A percentile compares a stretch with the other conserved stretches of the same genome.
phyloP scores from a whole-genome alignment of 2,797 vertebrate genomes.

The Eremophila alpestris region DNA sequence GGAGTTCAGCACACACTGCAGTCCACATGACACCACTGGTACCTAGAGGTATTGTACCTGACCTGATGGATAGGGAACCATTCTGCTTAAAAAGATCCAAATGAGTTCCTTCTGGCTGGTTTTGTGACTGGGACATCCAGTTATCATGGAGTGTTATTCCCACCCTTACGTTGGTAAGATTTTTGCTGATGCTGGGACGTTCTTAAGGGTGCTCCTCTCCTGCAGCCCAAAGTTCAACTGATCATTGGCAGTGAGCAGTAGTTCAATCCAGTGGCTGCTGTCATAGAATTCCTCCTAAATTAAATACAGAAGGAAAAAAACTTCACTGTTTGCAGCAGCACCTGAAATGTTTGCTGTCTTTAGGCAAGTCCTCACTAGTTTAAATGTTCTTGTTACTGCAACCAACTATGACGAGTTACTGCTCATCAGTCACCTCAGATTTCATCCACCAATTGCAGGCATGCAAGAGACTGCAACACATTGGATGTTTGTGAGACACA shows the following conservation, averaged over 20 bases:
- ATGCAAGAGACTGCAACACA: background rate
- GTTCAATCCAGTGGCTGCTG: background rate
- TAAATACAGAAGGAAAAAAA: background rate
- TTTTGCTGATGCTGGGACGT: background rate
- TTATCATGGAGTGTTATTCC: background rate
- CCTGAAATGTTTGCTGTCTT: background rate
- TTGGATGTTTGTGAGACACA: background rate
- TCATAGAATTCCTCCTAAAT: background rate
- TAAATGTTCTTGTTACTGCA: background rate
- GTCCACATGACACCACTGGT: fast-evolving
- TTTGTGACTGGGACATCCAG: background rate
- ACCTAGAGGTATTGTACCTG: background rate
- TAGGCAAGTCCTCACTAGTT: background rate
- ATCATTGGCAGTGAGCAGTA: background rate
- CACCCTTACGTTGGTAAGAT: background rate
- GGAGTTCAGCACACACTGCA: background rate
- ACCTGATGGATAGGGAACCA: background rate
- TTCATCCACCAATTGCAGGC: background rate
- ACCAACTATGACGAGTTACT: background rate
- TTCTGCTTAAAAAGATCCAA: background rate
- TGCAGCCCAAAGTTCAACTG: background rate
- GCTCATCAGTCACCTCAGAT: background rate
- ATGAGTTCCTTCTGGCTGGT: background rate
- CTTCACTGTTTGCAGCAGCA: background rate
- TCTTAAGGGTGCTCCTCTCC: background rate